Base-by-base conservation (phyloP, 2,888 invertebrate genomes). In the Plemyria rubiginata region DNA sequence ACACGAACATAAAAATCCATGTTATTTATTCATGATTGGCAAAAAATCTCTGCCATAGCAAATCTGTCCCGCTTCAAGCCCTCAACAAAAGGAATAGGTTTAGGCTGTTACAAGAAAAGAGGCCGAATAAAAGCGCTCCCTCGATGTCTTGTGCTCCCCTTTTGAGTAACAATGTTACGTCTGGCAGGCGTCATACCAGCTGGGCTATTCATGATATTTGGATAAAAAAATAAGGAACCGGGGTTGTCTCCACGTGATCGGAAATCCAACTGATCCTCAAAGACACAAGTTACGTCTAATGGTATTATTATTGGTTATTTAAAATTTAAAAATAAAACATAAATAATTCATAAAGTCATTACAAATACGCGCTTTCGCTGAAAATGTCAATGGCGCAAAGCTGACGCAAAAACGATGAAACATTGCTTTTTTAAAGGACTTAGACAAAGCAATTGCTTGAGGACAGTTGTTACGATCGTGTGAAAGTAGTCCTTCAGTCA, bases 151-250 rank as follows among this genome's bases (percentile, higher is more conserved):
- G 73, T 75, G 80, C 75, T 76, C 83, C 87, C 84, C 84, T 85
- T 81, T 78, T 80, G 80, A 87, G 73, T 83, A 83, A 87, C 86
- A 86, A 84, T 86, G 84, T 87, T 86, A 84, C 87, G 85, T 86
- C 78, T 79, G 82, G 74, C 80, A 80, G 75, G 75, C 77, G 79
- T 79, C 78, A 80, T 84, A 88, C 88, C 91, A 92, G 90, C 90
- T 91, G 92, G 86, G 85, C 87, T 86, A 87, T 91, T 89, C 78
- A 91, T 71, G 68, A 67, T 76, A 80, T 81, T 82, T 77, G 71
- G 71, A 67, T 66, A 58, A 56, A 65, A 73, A 71, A 53, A 60
- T 63, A 68, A 70, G 72, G 73, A 72, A 67, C 72, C 77, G 70
- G 73, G 75, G 74, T 67, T 75, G 75, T 76, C 74, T 82, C 82